Percentiles rank a stretch among this genome's conserved stretches.
Conservation (phyloP, 2,113 vertebrate species). For the Xenopus laevis region DNA sequence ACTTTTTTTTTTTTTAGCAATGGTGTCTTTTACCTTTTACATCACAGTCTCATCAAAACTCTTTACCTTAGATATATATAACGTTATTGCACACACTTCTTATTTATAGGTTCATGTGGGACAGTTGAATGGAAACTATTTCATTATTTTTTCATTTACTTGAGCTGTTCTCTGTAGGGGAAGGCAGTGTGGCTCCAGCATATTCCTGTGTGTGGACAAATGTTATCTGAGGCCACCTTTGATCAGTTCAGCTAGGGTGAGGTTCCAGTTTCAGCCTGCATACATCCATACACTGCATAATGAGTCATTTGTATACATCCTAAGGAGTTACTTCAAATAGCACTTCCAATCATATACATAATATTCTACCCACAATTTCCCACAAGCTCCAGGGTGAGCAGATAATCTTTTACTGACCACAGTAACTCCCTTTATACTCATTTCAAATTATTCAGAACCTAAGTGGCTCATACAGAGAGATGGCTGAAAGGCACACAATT, state of each 20-base stretch:
- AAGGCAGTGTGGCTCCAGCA: neutral
- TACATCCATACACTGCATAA: neutral
- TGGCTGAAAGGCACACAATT: neutral
- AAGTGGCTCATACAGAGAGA: neutral
- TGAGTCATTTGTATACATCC: constrained; percentile 6
- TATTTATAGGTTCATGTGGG: too few species aligned
- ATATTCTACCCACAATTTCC: constrained; percentile 32
- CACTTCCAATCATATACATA: constrained; percentile 34
- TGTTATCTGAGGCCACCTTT: neutral
- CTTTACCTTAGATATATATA: too few species aligned
- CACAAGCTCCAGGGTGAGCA: constrained; percentile 22
- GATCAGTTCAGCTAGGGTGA: constrained; percentile 12
- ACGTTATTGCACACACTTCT: too few species aligned
- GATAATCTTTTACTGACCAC: constrained; percentile 11
- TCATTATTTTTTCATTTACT: too few species aligned
- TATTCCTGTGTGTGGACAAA: neutral
- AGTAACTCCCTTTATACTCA: constrained; percentile 3
- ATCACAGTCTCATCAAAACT: too few species aligned
- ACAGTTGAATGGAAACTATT: too few species aligned
- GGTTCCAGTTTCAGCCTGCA: neutral
- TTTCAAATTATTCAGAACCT: neutral
- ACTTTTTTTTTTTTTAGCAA: too few species aligned
- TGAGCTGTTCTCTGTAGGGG: too few species aligned
- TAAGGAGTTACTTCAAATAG: neutral
- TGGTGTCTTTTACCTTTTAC: too few species aligned